phyloP scores from a whole-genome alignment of 2,113 vertebrate species.

The Psilopogon haemacephalus region DNA sequence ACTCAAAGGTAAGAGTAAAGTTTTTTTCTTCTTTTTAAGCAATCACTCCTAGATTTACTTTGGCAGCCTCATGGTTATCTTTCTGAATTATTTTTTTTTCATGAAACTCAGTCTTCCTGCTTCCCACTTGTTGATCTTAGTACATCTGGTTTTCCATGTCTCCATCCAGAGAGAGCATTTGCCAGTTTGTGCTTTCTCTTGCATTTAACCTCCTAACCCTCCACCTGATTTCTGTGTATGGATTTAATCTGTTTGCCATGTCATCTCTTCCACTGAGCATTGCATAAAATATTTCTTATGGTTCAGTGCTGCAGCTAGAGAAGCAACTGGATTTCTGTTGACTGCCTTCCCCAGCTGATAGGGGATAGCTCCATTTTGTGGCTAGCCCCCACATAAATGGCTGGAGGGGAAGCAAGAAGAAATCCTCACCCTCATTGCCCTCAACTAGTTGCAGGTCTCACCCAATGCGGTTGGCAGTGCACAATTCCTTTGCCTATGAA shows the following conservation, averaged over 20 bases:
- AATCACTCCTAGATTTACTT: neutral
- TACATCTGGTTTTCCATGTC: neutral
- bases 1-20: neutral
- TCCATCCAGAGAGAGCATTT: neutral
- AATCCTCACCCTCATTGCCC: neutral
- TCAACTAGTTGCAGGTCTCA: neutral
- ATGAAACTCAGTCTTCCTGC: neutral
- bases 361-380: neutral
- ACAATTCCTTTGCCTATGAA: neutral
- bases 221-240: neutral
- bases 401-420: neutral
- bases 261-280: neutral
- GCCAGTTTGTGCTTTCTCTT: neutral
- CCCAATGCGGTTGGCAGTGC: neutral
- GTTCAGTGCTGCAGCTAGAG: neutral
- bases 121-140: neutral
- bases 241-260: neutral
- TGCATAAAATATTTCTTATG: slow-evolving; percentile 30
- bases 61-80: neutral
- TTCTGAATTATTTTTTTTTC: neutral
- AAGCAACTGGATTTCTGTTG: neutral
- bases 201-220: neutral
- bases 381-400: neutral
- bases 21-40: neutral
- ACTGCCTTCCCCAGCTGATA: neutral